Evolutionary conservation across 2,888 invertebrate species (phyloP).

Genomic region (Globia sparganii): DNA sequence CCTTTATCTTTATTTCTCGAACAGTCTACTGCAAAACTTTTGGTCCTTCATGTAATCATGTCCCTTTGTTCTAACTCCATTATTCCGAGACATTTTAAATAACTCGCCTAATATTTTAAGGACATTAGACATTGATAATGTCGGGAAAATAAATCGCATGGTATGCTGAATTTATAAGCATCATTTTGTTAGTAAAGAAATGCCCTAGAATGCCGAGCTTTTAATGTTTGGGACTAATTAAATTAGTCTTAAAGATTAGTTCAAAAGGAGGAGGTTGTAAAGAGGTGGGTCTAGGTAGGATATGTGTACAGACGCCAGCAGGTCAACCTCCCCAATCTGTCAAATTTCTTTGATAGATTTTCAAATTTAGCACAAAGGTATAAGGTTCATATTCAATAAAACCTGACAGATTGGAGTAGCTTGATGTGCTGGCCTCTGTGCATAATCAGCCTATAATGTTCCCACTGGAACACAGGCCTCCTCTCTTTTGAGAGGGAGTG

Average conservation of each 20-base stretch:
- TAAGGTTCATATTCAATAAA: no score
- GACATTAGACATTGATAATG: conserved; percentile 30
- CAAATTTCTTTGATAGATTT: no score
- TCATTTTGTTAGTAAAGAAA: background rate
- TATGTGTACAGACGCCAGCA: no score
- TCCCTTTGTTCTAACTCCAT: conserved; percentile 54
- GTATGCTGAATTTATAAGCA: conserved; percentile 15
- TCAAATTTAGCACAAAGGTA: no score
- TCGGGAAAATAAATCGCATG: conserved; percentile 28
- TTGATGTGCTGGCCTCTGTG: no score
- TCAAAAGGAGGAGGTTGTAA: background rate
- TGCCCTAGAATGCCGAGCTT: background rate
- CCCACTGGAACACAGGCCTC: no score
- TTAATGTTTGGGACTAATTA: background rate
- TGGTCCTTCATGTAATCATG: conserved; percentile 12
- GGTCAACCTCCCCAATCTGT: no score
- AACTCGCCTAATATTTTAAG: conserved; percentile 40
- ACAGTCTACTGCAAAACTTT: conserved; percentile 47
- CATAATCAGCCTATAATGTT: no score
- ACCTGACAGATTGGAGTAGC: no score
- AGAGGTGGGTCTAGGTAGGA: no score
- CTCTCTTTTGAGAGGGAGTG: no score
- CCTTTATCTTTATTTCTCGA: conserved; percentile 44
- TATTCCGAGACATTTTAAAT: conserved; percentile 40
- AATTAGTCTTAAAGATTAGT: background rate